phyloP scores from a whole-genome alignment of 2,113 vertebrate species.

The Desmodus rotundus region DNA sequence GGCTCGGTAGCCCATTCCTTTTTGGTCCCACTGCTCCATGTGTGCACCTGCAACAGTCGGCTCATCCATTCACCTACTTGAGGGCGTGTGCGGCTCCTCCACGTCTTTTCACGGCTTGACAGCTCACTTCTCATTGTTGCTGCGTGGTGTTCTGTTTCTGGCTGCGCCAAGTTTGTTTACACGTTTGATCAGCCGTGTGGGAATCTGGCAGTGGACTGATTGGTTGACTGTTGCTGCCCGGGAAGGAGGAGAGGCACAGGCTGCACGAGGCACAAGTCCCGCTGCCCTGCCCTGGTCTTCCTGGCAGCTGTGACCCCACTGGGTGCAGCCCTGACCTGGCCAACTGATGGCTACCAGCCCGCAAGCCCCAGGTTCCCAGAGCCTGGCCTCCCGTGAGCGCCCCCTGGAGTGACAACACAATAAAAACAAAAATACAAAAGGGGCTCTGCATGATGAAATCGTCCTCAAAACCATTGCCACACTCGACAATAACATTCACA shows the following conservation, averaged over 20 bases:
- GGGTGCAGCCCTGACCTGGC: fast-evolving
- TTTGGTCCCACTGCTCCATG: fast-evolving
- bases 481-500: neutral
- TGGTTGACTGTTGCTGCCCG: fast-evolving
- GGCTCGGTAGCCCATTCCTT: neutral
- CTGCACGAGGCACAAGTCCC: no score
- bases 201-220: fast-evolving
- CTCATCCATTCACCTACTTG: neutral
- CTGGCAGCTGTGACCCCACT: fast-evolving
- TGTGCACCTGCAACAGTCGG: fast-evolving
- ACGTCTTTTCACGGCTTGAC: neutral
- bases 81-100: neutral
- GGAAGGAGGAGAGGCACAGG: neutral
- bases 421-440: neutral
- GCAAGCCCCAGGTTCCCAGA: neutral
- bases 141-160: neutral
- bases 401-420: neutral
- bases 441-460: neutral
- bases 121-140: neutral
- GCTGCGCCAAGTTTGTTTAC: neutral
- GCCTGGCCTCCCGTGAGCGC: neutral
- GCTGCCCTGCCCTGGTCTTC: fast-evolving
- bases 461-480: neutral
- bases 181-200: neutral
- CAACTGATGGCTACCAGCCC: neutral